These are phyloP conservation scores for Cassiopea xamachana DNA, from an alignment of 30 jellyfish, hydroid and myxozoan species.

Conservation along the genomic window DNA sequence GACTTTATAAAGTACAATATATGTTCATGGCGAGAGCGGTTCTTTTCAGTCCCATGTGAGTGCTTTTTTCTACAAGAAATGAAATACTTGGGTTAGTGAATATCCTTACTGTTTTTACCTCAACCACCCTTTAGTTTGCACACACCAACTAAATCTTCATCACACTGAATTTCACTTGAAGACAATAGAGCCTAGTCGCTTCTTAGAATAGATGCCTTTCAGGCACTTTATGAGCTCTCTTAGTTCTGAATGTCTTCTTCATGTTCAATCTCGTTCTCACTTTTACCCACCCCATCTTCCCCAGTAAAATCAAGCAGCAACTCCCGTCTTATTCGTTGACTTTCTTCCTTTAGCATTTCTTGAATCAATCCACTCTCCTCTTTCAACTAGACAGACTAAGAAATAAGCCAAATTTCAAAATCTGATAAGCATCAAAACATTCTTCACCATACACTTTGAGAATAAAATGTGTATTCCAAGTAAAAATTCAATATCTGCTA, in stretches of 20 bases:
- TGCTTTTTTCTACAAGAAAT: no score
- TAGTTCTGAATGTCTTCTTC: slow-evolving; percentile 36
- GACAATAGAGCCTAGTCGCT: background rate
- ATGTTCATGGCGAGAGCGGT: no score
- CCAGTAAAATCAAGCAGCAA: slow-evolving; percentile 41
- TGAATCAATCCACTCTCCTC: slow-evolving; percentile 36
- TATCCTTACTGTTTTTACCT: no score
- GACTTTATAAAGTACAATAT: no score
- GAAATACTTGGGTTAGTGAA: no score
- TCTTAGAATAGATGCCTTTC: slow-evolving; percentile 38
- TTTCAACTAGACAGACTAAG: slow-evolving; percentile 49
- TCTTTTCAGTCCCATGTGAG: no score
- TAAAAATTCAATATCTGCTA: no score
- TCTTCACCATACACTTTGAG: no score
- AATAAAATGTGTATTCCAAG: no score
- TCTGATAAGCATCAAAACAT: background rate
- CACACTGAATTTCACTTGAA: no score
- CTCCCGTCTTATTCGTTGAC: slow-evolving; percentile 60
- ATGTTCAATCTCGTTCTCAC: background rate
- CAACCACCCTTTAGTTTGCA: no score
- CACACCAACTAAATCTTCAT: no score
- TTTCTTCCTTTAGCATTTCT: slow-evolving; percentile 68
- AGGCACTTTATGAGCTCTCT: slow-evolving; percentile 32
- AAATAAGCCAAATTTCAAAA: background rate
- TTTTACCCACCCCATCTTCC: background rate